Percentiles rank a stretch among this genome's conserved stretches.
phyloP scores from a whole-genome alignment of 2,888 invertebrate genomes.

The Erebia aethiops region DNA sequence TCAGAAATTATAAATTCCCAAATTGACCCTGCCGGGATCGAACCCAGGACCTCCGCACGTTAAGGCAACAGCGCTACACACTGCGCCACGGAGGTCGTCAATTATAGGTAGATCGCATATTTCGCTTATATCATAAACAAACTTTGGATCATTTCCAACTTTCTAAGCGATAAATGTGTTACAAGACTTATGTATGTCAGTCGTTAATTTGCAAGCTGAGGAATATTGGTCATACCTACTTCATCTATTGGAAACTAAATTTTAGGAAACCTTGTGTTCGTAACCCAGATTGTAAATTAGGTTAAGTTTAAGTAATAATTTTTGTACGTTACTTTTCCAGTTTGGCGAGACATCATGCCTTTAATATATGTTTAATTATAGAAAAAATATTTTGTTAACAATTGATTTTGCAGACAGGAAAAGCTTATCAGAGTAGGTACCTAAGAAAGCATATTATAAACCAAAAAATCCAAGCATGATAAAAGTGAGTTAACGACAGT shows the following conservation, averaged over 20 bases:
- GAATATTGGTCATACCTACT: constrained; percentile 20
- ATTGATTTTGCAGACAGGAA: too few relatives aligned
- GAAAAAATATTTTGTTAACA: too few relatives aligned
- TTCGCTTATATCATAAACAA: constrained; percentile 58
- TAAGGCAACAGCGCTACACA: too few relatives aligned
- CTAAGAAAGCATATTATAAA: too few relatives aligned
- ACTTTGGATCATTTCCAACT: constrained; percentile 67
- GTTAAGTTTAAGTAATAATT: constrained; percentile 5
- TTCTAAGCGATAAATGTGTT: constrained; percentile 46
- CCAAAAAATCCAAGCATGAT: too few relatives aligned
- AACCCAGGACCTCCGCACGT: too few relatives aligned
- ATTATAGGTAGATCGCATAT: constrained; percentile 52
- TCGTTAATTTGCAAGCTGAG: constrained; percentile 31
- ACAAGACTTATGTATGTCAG: constrained; percentile 35
- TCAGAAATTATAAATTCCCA: too few relatives aligned
- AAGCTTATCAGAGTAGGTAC: too few relatives aligned
- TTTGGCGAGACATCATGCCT: not conserved
- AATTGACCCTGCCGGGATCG: too few relatives aligned
- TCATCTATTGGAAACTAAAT: constrained; percentile 12
- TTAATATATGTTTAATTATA: not conserved
- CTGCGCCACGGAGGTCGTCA: too few relatives aligned
- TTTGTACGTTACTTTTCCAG: not conserved
- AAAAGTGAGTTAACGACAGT: too few relatives aligned
- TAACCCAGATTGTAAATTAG: constrained; percentile 8
- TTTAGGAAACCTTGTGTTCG: constrained; percentile 9